These are phyloP conservation scores for Parazoanthus swiftii DNA, from an alignment of 92 coral and sea anemone genomes.

Conservation along the genomic window DNA sequence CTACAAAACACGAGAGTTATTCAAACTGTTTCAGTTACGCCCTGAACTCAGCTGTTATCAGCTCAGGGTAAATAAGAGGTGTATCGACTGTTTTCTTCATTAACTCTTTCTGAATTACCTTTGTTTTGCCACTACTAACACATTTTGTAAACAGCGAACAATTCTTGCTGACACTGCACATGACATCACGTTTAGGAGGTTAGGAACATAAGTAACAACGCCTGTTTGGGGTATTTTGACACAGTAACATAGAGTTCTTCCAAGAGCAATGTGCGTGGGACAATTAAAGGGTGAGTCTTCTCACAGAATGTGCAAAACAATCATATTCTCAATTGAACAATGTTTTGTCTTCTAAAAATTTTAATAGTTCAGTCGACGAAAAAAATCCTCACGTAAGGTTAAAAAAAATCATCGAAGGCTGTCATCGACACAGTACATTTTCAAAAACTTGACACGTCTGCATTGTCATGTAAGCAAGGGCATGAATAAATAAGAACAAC, in stretches of 20 bases:
- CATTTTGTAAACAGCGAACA: neutral
- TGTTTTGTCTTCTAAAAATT: too few species aligned
- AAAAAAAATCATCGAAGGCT: neutral
- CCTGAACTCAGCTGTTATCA: slow-evolving; percentile 5
- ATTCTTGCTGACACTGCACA: neutral
- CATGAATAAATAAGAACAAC: neutral
- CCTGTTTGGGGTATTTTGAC: neutral
- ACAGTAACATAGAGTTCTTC: too few species aligned
- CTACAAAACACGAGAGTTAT: slow-evolving; percentile 2
- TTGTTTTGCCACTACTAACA: neutral
- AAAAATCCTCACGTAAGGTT: neutral
- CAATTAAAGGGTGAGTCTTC: neutral
- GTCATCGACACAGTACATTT: neutral
- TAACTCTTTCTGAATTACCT: neutral
- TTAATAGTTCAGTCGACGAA: too few species aligned
- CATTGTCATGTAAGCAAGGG: neutral
- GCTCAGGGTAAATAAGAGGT: neutral
- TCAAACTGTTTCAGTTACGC: slow-evolving; percentile 16
- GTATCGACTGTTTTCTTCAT: neutral
- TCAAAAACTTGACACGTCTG: neutral
- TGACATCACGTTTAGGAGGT: neutral
- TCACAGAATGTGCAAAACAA: neutral
- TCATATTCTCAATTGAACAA: neutral
- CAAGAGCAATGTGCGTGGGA: neutral
- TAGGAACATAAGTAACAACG: neutral